Evolutionary conservation across 2,113 vertebrate genomes (phyloP), one percentile per base, ranked within the genome.

Genomic region (Poeciliopsis retropinna): DNA sequence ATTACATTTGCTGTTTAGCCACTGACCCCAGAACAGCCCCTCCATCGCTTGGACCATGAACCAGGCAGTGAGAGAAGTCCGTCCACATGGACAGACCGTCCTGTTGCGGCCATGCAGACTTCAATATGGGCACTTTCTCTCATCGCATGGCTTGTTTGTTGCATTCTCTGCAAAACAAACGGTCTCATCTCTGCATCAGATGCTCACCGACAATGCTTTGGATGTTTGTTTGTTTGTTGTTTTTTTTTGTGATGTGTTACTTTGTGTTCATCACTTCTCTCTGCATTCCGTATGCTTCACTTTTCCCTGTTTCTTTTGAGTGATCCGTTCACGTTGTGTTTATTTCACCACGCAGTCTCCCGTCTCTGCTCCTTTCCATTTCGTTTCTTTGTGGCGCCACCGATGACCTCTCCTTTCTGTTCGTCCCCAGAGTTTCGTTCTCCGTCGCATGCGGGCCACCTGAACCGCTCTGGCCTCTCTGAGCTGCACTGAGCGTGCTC

Each of bases 401-500:
- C 10, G 9, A 81, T 87, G 66, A 47, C 70, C 60, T 28, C n/a
- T 67, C 14, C 60, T 73, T 29, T 73, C 13, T 83, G 28, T 84
- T 22, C 9, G 64, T 92, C 70, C 1, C 14, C 93, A 99, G 98
- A 97, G 87, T 90, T 93, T 10, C 97, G 96, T 17, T 97, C 97
- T 3, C 96, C 97, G 0, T 95, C 96, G 1, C 96, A 97, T 34
- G 64, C 94, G 11, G 90, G 92, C 14, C 89, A 94, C 54, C 95
- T 99, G 37, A 97, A 97, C 84, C 96, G 96, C 83, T 98, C 97
- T n/a, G 0, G 95, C 95, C 0, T 98, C 97, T 1, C 94, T 98
- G 68, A 96, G 95, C 87, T 95, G 93, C 87, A 93, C 95, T 0
- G 97, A 97, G 31, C 95, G 94, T 63, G 93, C 93, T 66, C 90